Conservation (phyloP, 2,888 invertebrate species). For the Trichogramma dendrolimi region DNA sequence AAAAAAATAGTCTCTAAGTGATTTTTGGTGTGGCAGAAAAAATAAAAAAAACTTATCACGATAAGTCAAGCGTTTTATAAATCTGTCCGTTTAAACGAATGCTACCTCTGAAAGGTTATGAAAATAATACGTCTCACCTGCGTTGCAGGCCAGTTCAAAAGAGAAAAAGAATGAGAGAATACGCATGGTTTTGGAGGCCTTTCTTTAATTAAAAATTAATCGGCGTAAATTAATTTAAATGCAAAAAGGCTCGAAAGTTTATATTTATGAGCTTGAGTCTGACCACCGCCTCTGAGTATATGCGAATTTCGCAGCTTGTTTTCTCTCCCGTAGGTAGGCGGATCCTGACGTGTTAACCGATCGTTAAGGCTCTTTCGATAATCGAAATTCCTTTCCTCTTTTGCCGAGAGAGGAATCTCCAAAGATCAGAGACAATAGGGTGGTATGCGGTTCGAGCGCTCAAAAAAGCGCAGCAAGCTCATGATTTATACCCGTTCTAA, state of each 20-base stretch:
- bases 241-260: constrained; percentile 36
- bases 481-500: too few relatives aligned
- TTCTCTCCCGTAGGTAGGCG: constrained; percentile 41
- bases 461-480: too few relatives aligned
- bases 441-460: not conserved
- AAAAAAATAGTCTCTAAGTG: too few relatives aligned
- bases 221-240: constrained; percentile 50
- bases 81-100: too few relatives aligned
- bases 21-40: too few relatives aligned
- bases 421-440: constrained; percentile 38
- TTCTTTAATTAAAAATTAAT: constrained; percentile 51
- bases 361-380: constrained; percentile 48
- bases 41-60: too few relatives aligned
- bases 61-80: too few relatives aligned
- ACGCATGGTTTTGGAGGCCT: constrained; percentile 1
- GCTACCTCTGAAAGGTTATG: too few relatives aligned
- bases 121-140: too few relatives aligned
- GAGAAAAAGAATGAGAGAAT: too few relatives aligned
- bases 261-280: too few relatives aligned
- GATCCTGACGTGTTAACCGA: constrained; percentile 48
- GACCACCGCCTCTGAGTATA: constrained; percentile 29
- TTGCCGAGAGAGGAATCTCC: constrained; percentile 9
- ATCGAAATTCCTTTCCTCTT: constrained; percentile 45
- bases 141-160: too few relatives aligned
- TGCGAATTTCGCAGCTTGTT: constrained; percentile 42